Evolutionary conservation across 2,113 vertebrate species (phyloP), one percentile per base, ranked within the genome.

Genomic region (Cyrtonyx montezumae): DNA sequence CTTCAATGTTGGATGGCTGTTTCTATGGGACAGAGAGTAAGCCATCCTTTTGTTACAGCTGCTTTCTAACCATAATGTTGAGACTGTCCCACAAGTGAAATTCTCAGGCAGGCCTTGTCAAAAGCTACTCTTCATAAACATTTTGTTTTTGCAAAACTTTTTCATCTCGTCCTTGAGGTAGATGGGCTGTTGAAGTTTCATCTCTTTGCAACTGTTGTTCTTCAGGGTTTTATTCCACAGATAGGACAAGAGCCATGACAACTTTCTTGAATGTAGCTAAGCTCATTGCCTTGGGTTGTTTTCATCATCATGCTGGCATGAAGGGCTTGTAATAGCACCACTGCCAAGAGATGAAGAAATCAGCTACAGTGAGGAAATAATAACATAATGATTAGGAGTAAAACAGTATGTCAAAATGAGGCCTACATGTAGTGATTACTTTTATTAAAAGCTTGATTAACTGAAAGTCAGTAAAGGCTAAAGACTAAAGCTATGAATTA

Each of bases 11-110:
- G 94, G 96, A 67, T 97, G 97, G 97, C 86, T 97, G 1, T 94
- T 97, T 40, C 90, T 97, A 43, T 97, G 97, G 97, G 97, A 97
- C 62, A 19, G 66, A 83, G 95, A 97, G 97, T 97, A 93, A 97
- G 97, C 96, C 20, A 25, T 11, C 20, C 75, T 21, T 71, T 23
- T 69, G 26, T 37, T 59, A 53, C 9, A 68, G 63, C 59, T 40
- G 25, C 26, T 74, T 92, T 70, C 37, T 67, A 67, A 59, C 4
- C 13, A 4, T 48, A 6, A 18, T 51, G 3, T 17, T 70, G 22
- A 18, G 18, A 28, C 43, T 4, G 0, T 3, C 14, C 11, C 5
- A 32, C 6, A 19, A 58, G 17, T 45, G 69, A 77, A 93, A 88
- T 19, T 11, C 23, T 20, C 1, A 8, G 13, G 13, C 19, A 85